Evolutionary conservation across 2,113 vertebrate species (phyloP), one percentile per base, ranked within the genome.

Genomic region (Scalopus aquaticus): DNA sequence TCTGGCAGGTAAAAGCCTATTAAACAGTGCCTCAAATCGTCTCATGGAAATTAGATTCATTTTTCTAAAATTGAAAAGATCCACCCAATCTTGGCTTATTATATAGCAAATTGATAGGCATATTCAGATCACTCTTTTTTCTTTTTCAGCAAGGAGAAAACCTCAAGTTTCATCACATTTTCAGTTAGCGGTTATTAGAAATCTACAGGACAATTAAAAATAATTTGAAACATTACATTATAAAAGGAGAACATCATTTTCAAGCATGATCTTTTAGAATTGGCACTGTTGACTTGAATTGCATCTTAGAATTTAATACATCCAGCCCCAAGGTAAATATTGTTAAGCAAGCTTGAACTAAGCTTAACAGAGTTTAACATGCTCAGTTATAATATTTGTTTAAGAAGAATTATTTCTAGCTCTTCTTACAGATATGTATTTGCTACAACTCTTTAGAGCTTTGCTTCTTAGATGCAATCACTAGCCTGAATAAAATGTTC

Each of bases 381-480:
- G 84, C 81, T 96, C 96, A 70, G 95, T 88, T 97, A 95, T 64
- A 96, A 93, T 97, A 96, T 97, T 97, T 97, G 92, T 93, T 96
- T 95, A 97, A 95, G 92, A 93, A 96, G 72, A 96, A 96, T 95
- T 88, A 96, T 95, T 96, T 96, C 95, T 95, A 85, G 69, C 86
- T 97, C 89, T 95, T 94, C 70, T 91, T 95, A 87, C 80, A 94
- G 82, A 82, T 54, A 65, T 42, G 15, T 90, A 93, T 95, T 96
- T 88, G 69, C 73, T 88, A 74, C 37, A 88, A 80, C 51, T 83
- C 51, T 95, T 96, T 86, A 85, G 73, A 95, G 77, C 32, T 95
- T 96, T 90, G 37, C 58, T 78, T 96, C 92, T 83, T 35, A 83
- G 76, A 67, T 78, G 54, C 42, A 88, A 60, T 82, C 49, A 39